These are phyloP conservation scores for Philopotamus ludificatus DNA, from an alignment of 1,140 invertebrate species.

Conservation along the genomic window DNA sequence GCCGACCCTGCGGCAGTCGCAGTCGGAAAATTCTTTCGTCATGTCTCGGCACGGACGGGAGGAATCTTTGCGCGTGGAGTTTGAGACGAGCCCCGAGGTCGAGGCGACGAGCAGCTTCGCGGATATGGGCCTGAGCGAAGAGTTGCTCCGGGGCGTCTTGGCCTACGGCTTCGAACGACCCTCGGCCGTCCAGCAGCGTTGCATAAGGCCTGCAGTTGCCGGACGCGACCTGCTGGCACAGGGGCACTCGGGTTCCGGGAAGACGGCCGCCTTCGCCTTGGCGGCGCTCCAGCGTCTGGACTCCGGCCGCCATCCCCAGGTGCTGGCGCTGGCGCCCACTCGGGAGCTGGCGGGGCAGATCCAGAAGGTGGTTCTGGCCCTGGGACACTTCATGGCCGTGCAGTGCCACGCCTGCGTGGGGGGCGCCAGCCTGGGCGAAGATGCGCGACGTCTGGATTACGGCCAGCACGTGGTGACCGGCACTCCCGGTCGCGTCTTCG, in stretches of 20 bases:
- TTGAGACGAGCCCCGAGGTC: conserved; percentile 99
- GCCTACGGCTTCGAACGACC: conserved; percentile 99
- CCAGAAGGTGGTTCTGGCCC: conserved; percentile 96
- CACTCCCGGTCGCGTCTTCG: conserved; percentile 96
- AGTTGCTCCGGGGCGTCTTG: conserved; percentile 94
- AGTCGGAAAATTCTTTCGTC: no score
- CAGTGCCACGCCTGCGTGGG: conserved; percentile 99
- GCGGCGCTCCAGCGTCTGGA: conserved; percentile 92
- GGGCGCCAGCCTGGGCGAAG: conserved; percentile 97
- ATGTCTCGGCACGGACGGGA: no score
- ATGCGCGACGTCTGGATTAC: conserved; percentile 97
- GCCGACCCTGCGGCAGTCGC: no score
- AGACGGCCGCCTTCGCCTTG: conserved; percentile 98
- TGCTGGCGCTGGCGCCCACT: conserved; percentile 92
- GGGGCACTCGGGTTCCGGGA: conserved; percentile 98
- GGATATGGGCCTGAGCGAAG: conserved; percentile 90
- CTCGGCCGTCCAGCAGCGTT: conserved; percentile 97
- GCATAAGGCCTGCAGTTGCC: conserved; percentile 95
- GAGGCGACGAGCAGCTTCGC: conserved; percentile 97
- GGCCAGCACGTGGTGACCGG: conserved; percentile 98
- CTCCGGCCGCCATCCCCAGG: conserved; percentile 74
- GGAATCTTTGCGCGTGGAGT: conserved; percentile 76
- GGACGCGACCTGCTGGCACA: conserved; percentile 98
- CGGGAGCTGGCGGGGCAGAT: conserved; percentile 97
- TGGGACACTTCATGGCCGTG: conserved; percentile 99